Conservation (phyloP, 2,113 vertebrate genomes). For the Tylochromis polylepis region DNA sequence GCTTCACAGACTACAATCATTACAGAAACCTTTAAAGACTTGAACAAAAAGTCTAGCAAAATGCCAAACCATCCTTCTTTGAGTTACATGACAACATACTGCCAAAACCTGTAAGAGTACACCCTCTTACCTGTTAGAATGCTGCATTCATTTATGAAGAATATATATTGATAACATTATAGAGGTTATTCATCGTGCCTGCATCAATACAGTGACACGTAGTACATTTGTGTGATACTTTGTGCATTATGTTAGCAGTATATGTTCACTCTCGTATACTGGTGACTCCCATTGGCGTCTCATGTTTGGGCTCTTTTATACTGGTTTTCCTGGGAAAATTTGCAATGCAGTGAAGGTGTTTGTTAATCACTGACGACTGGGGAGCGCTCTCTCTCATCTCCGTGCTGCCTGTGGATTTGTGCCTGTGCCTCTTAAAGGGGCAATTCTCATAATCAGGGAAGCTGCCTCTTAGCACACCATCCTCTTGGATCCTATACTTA, state of each 20-base stretch:
- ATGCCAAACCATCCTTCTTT: slow-evolving; percentile 2
- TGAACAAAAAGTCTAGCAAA: neutral
- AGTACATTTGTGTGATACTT: slow-evolving; percentile 4
- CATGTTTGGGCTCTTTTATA: neutral
- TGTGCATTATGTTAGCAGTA: neutral
- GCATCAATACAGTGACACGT: slow-evolving; percentile 1
- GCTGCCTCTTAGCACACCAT: slow-evolving; percentile 6
- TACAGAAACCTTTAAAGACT: neutral
- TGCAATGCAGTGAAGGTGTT: neutral
- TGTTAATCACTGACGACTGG: neutral
- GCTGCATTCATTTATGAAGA: slow-evolving; percentile 30
- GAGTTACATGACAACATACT: neutral
- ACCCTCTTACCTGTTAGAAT: neutral
- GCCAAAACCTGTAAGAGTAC: neutral
- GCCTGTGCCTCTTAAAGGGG: slow-evolving; percentile 43
- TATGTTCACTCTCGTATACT: neutral
- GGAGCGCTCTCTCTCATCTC: neutral
- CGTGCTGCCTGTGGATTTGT: slow-evolving; percentile 48
- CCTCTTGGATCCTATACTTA: neutral
- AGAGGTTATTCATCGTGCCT: slow-evolving; percentile 13
- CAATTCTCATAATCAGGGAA: slow-evolving; percentile 36
- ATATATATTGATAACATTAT: neutral
- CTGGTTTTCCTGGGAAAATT: neutral
- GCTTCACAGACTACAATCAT: neutral
- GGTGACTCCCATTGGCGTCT: neutral